Base-by-base conservation (phyloP, 2,888 invertebrate genomes). In the Theretra japonica region DNA sequence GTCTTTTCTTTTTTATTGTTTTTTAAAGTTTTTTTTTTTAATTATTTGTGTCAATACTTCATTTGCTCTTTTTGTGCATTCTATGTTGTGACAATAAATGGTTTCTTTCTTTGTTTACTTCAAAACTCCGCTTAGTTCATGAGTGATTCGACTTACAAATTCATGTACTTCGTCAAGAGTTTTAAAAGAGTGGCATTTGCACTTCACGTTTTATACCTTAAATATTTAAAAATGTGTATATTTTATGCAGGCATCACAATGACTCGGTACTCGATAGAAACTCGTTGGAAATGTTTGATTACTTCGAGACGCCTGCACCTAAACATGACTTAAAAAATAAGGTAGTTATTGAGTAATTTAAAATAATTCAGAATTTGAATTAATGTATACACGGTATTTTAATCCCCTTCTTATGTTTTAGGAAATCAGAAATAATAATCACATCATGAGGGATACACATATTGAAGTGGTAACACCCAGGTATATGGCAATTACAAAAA, bases 201-300 rank as follows among this genome's bases (percentile, higher is more conserved):
- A n/a, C 53, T n/a, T 0, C 53, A 19, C n/a, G 53, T 19, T n/a
- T 53, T 53, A 53, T n/a, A 19, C 19, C 15, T 53, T 6, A 53
- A 4, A 53, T 53, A 53, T 53, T 53, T n/a, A n/a, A 17, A 1
- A 53, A 6, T n/a, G 15, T 53, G n/a, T 53, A 53, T n/a, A 6
- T 53, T 53, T 19, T 53, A 15, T 15, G 41, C 41, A 65, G 65
- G 17, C 2, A 41, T 48, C 15, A 2, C 17, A 48, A 65, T 23
- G 48, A 23, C 5, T 65, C 48, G 2, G 23, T 48, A 17, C 48
- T 48, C 23, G 48, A 65, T 33, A 65, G 41, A 41, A 65, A 65
- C 23, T 48, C 65, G 7, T 48, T 41, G 23, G 65, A 65, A 23
- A 65, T 65, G 41, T 65, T 48, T 23, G 65, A 65, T 23, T 23